These are phyloP conservation scores for Otocyon megalotis DNA, from an alignment of 2,113 vertebrate species.

Conservation along the genomic window DNA sequence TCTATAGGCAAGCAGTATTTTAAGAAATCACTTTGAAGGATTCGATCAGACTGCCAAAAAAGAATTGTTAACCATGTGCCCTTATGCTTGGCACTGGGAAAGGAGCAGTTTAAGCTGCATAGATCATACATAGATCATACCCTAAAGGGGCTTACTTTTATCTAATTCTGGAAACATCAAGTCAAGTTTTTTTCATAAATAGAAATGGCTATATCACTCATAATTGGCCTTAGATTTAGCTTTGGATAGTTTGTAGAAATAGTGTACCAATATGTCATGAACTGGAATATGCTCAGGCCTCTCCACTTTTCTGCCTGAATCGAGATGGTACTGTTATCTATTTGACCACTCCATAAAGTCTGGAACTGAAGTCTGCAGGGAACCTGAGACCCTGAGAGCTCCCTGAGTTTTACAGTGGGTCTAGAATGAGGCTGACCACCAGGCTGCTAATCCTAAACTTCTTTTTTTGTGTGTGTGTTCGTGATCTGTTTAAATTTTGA, in stretches of 20 bases:
- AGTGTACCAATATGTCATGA: background rate
- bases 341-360: background rate
- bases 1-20: background rate
- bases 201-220: background rate
- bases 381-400: background rate
- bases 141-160: background rate
- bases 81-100: background rate
- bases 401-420: background rate
- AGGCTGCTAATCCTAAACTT: background rate
- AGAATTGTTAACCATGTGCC: background rate
- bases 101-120: background rate
- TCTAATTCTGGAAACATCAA: background rate
- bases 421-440: background rate
- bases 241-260: slow-evolving; percentile 37
- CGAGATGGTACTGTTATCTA: background rate
- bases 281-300: background rate
- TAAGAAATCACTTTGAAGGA: slow-evolving; percentile 47
- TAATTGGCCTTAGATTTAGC: background rate
- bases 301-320: background rate
- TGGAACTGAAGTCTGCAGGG: background rate
- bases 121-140: background rate
- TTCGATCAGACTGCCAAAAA: background rate
- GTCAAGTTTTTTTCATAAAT: slow-evolving; percentile 25
- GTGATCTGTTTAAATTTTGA: background rate
- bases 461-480: background rate